A percentile compares a stretch with the other conserved stretches of the same genome.
Conservation (phyloP, 2,888 invertebrate genomes). For the Tetrapedia diversipes region DNA sequence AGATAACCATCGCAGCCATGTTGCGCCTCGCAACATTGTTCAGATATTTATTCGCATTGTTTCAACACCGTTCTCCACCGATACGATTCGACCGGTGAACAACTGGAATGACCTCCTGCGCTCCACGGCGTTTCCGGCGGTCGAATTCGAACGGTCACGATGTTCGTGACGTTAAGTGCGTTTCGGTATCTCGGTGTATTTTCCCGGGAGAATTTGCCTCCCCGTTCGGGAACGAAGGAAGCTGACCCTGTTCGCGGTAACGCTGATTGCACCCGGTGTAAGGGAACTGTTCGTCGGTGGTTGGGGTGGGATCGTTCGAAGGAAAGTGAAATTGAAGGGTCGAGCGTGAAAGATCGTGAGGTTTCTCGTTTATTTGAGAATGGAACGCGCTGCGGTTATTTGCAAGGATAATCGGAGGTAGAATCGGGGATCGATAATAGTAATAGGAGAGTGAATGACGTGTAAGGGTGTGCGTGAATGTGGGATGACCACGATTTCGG, state of each 20-base stretch:
- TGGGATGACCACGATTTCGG: slow-evolving; percentile 15
- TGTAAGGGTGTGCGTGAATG: neutral
- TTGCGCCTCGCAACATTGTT: slow-evolving; percentile 53
- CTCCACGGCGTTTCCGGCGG: slow-evolving; percentile 26
- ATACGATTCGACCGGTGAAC: slow-evolving; percentile 39
- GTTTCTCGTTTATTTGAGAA: neutral
- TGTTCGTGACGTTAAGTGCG: slow-evolving; percentile 9
- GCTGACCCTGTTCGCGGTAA: neutral
- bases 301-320: neutral
- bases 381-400: neutral
- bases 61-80: slow-evolving; percentile 65
- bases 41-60: slow-evolving; percentile 79
- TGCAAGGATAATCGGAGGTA: neutral
- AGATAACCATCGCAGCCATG: slow-evolving; percentile 43
- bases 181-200: slow-evolving; percentile 10
- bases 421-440: no score
- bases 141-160: slow-evolving; percentile 22
- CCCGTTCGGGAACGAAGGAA: neutral
- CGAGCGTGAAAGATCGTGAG: neutral
- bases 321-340: neutral
- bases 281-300: neutral
- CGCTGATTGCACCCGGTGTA: slow-evolving; percentile 16
- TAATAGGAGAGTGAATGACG: neutral
- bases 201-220: slow-evolving; percentile 10
- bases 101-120: slow-evolving; percentile 32